These are phyloP conservation scores for Lycopodina hypogea DNA, from an alignment of 37 sponge, comb jelly and placozoan species.

Conservation along the genomic window DNA sequence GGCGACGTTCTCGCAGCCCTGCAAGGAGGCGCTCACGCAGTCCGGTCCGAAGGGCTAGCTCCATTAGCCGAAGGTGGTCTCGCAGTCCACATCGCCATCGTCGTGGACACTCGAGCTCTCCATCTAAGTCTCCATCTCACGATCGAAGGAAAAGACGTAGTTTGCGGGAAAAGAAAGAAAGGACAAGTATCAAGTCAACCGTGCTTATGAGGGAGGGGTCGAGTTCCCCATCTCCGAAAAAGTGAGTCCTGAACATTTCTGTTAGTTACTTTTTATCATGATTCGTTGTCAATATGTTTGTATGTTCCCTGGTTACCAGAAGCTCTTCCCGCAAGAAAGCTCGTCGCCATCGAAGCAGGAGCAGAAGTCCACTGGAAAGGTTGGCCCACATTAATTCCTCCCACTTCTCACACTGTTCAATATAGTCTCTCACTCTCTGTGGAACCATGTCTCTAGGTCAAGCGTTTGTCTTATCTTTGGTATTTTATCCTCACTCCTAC, in stretches of 20 bases:
- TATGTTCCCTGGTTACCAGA: background rate
- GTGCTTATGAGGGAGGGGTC: background rate
- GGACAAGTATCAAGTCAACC: background rate
- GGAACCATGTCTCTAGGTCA: too few species aligned
- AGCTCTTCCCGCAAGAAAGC: conserved; percentile 23
- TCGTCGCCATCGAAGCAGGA: background rate
- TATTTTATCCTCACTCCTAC: too few species aligned
- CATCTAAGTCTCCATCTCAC: conserved; percentile 6
- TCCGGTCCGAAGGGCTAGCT: conserved; percentile 3
- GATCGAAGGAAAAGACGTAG: conserved; percentile 2
- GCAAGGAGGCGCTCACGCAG: background rate
- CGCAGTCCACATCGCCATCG: conserved; percentile 11
- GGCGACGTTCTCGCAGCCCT: background rate
- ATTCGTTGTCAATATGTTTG: background rate
- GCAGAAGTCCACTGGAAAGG: conserved; percentile 1
- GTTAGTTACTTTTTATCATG: too few species aligned
- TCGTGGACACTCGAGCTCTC: background rate
- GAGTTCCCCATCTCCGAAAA: conserved; percentile 4
- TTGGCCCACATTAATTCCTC: background rate
- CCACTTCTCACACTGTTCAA: too few species aligned
- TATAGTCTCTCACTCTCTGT: too few species aligned
- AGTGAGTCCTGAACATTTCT: conserved; percentile 1
- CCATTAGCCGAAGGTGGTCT: conserved; percentile 4
- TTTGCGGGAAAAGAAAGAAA: conserved; percentile 10
- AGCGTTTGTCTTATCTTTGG: too few species aligned